Base-by-base conservation (phyloP, 2,797 vertebrate genomes). In the Chaetodon trifasciatus region DNA sequence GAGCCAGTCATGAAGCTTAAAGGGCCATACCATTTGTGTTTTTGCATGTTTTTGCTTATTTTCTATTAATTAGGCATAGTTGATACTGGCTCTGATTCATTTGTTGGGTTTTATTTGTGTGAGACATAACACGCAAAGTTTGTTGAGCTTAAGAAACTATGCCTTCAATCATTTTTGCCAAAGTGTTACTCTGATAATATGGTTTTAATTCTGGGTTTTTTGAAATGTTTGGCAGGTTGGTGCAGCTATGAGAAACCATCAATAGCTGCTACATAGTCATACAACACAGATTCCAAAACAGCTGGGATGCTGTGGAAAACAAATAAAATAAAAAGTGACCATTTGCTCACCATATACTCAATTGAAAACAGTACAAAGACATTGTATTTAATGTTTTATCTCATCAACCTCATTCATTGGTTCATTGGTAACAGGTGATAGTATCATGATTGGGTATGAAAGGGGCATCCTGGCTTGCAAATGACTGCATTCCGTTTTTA, bases 1-100 rank as follows among this genome's bases (percentile, higher is more conserved):
- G 74, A 83, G 76, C 52, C 76, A 60, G 57, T 70, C 11, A 40
- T 66, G 58, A 71, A 64, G 49, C 46, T 74, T 76, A 32, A 71
- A 70, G 65, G 60, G 57, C 57, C 70, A 19, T 15, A 56, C n/a
- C 23, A 8, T 32, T 32, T 32, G 57, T 46, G 23, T 11, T 63
- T 80, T 70, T 32, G 11, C 39, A 37, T 42, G 8, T 71, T 70
- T 56, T 19, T 67, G 49, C 35, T 44, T 6, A 58, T 60, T 74
- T 78, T 56, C 56, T 57, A 15, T 17, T 78, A 79, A 76, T 76
- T 10, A 8, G n/a, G 52, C 24, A 35, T 10, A 35, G 16, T 8
- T 63, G n/a, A 8, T 21, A 1, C 32, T 46, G 39, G 37, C 40
- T 68, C 13, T 16, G 8, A 46, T 35, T 58, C 0, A 39, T 74